phyloP scores from a whole-genome alignment of 30 jellyfish, hydroid and myxozoan species.

The Rhopilema esculentum region DNA sequence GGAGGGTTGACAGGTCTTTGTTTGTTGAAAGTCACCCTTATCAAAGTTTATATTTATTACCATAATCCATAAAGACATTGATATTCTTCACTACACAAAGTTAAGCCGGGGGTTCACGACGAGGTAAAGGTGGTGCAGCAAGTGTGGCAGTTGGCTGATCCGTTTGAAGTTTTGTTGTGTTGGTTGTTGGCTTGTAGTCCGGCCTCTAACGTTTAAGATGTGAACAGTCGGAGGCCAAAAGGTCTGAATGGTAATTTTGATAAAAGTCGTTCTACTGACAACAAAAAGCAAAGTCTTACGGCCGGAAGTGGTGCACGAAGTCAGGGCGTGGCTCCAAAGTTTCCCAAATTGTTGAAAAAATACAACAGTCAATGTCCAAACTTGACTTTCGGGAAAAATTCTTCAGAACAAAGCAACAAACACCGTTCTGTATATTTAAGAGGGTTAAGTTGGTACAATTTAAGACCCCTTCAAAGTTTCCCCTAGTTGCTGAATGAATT shows the following conservation, averaged over 20 bases:
- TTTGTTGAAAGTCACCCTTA: no score
- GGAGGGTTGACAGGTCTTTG: no score
- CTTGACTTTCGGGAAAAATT: constrained; percentile 29
- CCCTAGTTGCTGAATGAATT: constrained; percentile 15
- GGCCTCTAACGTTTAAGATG: constrained; percentile 3
- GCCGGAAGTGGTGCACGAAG: constrained; percentile 51
- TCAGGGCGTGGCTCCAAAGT: constrained; percentile 56
- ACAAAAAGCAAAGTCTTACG: constrained; percentile 24
- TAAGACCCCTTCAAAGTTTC: neutral
- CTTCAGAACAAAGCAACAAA: constrained; percentile 16
- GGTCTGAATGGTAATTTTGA: constrained; percentile 30
- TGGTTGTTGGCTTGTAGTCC: no score
- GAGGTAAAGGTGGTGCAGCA: no score
- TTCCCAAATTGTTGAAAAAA: constrained; percentile 41
- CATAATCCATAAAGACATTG: no score
- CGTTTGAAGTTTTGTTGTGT: no score
- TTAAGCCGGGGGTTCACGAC: no score
- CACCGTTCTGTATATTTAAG: neutral
- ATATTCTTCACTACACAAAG: no score
- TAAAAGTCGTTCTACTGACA: constrained; percentile 21
- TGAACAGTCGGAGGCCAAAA: constrained; percentile 7
- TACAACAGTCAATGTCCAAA: constrained; percentile 39
- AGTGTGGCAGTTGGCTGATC: no score
- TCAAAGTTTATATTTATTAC: no score
- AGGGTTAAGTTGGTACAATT: constrained; percentile 31